Evolutionary conservation across 2,797 vertebrate genomes (phyloP).

Genomic region (Peromyscus nudipes): DNA sequence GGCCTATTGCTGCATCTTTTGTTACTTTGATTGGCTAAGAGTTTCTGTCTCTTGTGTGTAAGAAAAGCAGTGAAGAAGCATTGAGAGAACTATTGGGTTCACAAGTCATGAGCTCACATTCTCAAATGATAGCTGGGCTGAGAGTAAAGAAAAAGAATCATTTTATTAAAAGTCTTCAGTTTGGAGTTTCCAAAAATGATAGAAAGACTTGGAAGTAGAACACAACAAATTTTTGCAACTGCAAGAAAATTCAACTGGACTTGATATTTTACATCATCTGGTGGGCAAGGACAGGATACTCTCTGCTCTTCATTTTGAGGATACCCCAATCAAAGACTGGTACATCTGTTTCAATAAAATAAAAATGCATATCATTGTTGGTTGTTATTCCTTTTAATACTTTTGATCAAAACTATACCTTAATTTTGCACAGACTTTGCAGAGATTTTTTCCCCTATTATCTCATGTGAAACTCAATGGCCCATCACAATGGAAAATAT

Average conservation of each 20-base stretch:
- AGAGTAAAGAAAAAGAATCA: background rate
- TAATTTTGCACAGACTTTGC: background rate
- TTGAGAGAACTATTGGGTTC: background rate
- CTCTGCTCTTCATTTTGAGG: background rate
- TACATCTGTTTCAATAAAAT: background rate
- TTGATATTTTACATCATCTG: background rate
- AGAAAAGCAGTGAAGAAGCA: background rate
- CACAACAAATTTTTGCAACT: background rate
- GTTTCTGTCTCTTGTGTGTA: background rate
- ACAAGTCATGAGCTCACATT: background rate
- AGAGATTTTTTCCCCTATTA: background rate
- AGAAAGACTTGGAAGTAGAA: background rate
- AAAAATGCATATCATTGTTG: background rate
- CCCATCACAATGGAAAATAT: background rate
- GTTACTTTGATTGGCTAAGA: background rate
- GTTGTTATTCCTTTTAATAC: background rate
- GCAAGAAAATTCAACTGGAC: background rate
- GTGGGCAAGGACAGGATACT: rapidly evolving
- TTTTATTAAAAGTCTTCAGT: background rate
- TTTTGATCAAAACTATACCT: background rate
- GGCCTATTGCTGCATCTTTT: background rate
- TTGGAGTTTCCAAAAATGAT: background rate
- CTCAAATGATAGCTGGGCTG: background rate
- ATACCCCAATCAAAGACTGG: background rate
- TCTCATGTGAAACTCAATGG: background rate